Conservation (phyloP, 2,797 vertebrate genomes). For the Enteromius paludinosus region DNA sequence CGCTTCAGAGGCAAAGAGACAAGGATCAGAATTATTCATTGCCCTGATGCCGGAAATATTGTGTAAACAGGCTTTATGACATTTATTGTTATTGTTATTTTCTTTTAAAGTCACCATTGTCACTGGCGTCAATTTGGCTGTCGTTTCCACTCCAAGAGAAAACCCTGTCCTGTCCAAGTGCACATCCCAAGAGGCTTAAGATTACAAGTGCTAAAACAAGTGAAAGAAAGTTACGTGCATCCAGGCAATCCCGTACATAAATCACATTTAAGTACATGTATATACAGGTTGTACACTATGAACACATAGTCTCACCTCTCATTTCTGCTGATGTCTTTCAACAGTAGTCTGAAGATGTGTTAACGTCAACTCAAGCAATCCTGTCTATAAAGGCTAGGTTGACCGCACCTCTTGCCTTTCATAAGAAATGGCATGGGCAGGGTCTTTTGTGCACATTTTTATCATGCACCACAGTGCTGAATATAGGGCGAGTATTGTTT, state of each 20-base stretch:
- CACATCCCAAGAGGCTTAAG: slow-evolving; percentile 69
- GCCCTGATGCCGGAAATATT: neutral
- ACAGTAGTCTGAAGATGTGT: slow-evolving; percentile 37
- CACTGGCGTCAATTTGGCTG: neutral
- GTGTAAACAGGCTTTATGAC: neutral
- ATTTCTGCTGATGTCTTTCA: slow-evolving; percentile 61
- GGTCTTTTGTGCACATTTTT: slow-evolving; percentile 23
- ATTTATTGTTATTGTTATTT: neutral
- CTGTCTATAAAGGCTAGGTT: slow-evolving; percentile 55
- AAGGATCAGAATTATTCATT: neutral
- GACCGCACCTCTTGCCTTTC: slow-evolving; percentile 50
- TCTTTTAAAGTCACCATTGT: slow-evolving; percentile 61
- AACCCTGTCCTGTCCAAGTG: neutral
- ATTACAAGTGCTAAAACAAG: slow-evolving; percentile 65
- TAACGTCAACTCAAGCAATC: neutral
- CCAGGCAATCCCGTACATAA: neutral
- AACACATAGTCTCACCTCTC: slow-evolving; percentile 73
- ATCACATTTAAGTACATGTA: neutral
- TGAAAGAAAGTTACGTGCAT: slow-evolving; percentile 16
- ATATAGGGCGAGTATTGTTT: slow-evolving; percentile 50
- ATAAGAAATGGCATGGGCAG: neutral
- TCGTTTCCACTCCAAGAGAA: slow-evolving; percentile 55
- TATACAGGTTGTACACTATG: neutral
- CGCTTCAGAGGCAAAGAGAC: slow-evolving; percentile 60
- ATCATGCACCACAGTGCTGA: slow-evolving; percentile 47